phyloP scores from a whole-genome alignment of 2,888 invertebrate species.

The Aleiodes testaceus region DNA sequence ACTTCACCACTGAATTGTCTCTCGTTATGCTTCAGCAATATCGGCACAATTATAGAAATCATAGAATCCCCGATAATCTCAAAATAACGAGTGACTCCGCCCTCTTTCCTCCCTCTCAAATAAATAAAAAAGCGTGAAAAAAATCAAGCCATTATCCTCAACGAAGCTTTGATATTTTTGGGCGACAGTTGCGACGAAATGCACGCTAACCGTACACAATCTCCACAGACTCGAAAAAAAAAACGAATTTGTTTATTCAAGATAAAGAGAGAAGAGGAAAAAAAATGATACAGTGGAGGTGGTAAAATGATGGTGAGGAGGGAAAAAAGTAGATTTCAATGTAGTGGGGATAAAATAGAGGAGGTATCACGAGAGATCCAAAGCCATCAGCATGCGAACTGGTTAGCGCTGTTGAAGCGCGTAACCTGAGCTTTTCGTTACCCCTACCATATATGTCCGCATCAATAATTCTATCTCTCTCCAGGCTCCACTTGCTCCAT shows the following conservation, averaged over 20 bases:
- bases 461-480: slow-evolving; percentile 63
- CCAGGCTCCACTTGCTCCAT: slow-evolving; percentile 51
- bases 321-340: slow-evolving; percentile 30
- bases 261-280: slow-evolving; percentile 17
- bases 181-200: slow-evolving; percentile 52
- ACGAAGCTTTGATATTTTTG: slow-evolving; percentile 63
- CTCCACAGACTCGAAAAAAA: slow-evolving; percentile 7
- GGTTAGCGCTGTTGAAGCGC: slow-evolving; percentile 63
- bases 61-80: slow-evolving; percentile 66
- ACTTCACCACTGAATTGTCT: too few species aligned
- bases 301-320: slow-evolving; percentile 31
- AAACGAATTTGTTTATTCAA: neutral
- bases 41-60: slow-evolving; percentile 65
- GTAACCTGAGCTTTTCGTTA: slow-evolving; percentile 71
- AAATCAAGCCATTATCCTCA: slow-evolving; percentile 46
- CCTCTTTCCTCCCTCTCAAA: slow-evolving; percentile 39
- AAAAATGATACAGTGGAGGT: slow-evolving; percentile 35
- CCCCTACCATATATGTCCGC: slow-evolving; percentile 73
- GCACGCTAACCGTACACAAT: slow-evolving; percentile 41
- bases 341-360: slow-evolving; percentile 25
- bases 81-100: slow-evolving; percentile 63
- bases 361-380: slow-evolving; percentile 36
- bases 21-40: slow-evolving; percentile 26
- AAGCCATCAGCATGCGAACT: slow-evolving; percentile 54
- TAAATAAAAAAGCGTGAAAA: too few species aligned